Base-by-base conservation (phyloP, 2,888 invertebrate genomes). In the Parapristionchus giblindavisi region DNA sequence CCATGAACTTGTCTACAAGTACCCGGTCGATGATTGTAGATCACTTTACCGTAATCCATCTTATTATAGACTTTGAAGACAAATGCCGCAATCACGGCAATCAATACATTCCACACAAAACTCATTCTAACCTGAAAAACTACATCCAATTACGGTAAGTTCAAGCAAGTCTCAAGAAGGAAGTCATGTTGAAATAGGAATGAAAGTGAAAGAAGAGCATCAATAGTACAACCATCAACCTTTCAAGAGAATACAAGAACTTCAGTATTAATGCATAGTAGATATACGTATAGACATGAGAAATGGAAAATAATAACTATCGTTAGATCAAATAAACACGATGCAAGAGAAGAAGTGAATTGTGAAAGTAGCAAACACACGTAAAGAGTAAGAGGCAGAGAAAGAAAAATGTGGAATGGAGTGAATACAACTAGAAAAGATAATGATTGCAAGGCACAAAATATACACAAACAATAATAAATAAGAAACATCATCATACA, bases 21-120 rank as follows among this genome's bases (percentile, higher is more conserved):
- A n/a, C 72, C 60, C 4, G 72, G 72, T n/a, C 60, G 40, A 48
- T 72, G 72, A 60, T 72, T 72, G 58, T 72, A 60, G 21, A 58
- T 60, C 8, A 48, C 24, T 56, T 38, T 43, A 27, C 48, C 27
- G 29, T 58, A 34, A 29, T 60, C 60, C 36, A 70, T 52, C n/a
- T n/a, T 24, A 2, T 54, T 29, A 27, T 52, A 70, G 34, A 51
- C 27, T 21, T 27, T 17, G 34, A 32, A 51, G 5, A n/a, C 24
- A 11, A 66, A 34, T 2, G 66, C 48, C 8, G 48, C 24, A n/a
- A 65, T 34, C 38, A 65, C 38, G n/a, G 43, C 38, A n/a, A 43
- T 8, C 3, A 65, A 21, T 36, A 65, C 21, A 27, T 65, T 65
- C 29, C 60, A 34, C 60, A 61, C 38, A 17, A 14, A 32, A 14